These are phyloP conservation scores for Mormyrus iriodes DNA, from an alignment of 2,113 vertebrate genomes.

Conservation along the genomic window DNA sequence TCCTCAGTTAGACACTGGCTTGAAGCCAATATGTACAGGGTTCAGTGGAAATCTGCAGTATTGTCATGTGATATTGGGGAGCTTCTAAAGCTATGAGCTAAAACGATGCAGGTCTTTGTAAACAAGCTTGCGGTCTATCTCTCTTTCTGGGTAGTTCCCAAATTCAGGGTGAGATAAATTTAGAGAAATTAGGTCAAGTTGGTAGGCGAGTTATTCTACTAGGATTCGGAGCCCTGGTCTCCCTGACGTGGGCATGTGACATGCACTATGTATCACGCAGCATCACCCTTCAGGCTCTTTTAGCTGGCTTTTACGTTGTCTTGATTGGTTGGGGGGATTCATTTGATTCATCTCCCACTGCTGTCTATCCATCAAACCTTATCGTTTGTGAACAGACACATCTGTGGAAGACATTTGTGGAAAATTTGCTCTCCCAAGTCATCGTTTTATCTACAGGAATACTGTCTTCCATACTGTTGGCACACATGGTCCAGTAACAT, in stretches of 20 bases:
- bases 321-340: not conserved
- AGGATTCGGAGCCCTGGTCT: not conserved
- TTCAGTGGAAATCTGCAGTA: not conserved
- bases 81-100: not conserved
- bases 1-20: not conserved
- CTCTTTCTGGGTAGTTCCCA: not conserved
- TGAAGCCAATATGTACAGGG: not conserved
- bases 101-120: not conserved
- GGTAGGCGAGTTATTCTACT: not conserved
- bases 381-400: not conserved
- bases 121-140: not conserved
- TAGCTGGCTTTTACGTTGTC: not conserved
- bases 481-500: not conserved
- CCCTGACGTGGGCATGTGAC: not conserved
- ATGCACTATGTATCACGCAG: not conserved
- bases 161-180: not conserved
- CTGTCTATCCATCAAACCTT: not conserved
- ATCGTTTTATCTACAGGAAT: not conserved
- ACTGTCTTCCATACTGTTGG: not conserved
- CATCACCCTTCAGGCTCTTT: not conserved
- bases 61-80: not conserved
- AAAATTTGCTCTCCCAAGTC: not conserved
- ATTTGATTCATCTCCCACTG: not conserved
- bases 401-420: not conserved
- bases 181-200: not conserved